phyloP scores from a whole-genome alignment of 1,140 invertebrate species.

The Pseudomyrmex dendroicus region DNA sequence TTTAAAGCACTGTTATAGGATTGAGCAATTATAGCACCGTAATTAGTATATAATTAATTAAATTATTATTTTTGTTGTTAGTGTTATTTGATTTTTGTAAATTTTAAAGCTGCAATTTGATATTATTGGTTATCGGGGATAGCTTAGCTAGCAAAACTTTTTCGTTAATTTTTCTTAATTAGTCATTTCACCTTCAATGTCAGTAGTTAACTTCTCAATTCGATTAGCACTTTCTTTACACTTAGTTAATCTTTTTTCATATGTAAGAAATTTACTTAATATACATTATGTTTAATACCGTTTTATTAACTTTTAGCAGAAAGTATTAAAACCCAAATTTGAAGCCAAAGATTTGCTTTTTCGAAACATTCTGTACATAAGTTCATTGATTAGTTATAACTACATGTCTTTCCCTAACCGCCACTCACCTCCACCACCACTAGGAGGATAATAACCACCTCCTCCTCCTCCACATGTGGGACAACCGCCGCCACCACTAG shows the following conservation, averaged over 20 bases:
- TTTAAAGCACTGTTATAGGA: not conserved
- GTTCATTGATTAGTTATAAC: not conserved
- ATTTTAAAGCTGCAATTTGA: not conserved
- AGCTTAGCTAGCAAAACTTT: slow-evolving; percentile 5
- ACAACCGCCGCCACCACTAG: slow-evolving; percentile 35
- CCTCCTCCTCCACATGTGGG: slow-evolving; percentile 14
- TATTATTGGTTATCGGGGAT: not conserved
- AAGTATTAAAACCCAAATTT: too few species aligned
- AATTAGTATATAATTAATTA: too few species aligned
- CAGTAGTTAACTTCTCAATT: not conserved
- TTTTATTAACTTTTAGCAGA: too few species aligned
- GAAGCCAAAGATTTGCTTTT: too few species aligned
- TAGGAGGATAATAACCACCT: slow-evolving; percentile 47
- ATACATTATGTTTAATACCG: not conserved
- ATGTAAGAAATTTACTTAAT: not conserved
- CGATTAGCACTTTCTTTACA: not conserved
- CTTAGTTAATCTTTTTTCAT: too few species aligned
- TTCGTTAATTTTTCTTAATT: not conserved
- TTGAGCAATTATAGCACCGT: slow-evolving; percentile 7
- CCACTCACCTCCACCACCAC: slow-evolving; percentile 9
- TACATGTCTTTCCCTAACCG: not conserved
- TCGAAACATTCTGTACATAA: not conserved
- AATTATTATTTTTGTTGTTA: not conserved
- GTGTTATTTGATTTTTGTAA: not conserved
- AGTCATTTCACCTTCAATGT: too few species aligned